Evolutionary conservation across 2,888 invertebrate genomes (phyloP).

Genomic region (Eumacrocentrus americanus): DNA sequence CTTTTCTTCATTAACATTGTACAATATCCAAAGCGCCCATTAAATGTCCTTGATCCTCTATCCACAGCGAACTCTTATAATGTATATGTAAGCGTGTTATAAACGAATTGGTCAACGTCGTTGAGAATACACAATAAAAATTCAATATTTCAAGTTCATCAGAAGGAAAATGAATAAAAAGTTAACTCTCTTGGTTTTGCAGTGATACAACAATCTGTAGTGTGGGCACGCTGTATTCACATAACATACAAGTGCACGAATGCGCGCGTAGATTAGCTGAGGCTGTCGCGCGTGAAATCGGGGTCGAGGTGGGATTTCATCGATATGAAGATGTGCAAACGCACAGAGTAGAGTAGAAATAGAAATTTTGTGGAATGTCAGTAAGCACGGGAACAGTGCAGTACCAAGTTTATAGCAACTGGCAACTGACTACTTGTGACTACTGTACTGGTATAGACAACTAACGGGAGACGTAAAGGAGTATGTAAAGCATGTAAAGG

Average conservation of each 20-base stretch:
- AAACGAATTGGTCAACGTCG: no score
- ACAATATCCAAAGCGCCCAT: no score
- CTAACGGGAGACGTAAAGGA: not conserved
- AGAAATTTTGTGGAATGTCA: constrained; percentile 27
- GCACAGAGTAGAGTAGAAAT: constrained; percentile 27
- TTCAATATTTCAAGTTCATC: no score
- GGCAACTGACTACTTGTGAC: no score
- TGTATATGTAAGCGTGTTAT: no score
- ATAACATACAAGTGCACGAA: constrained; percentile 10
- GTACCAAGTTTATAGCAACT: not conserved
- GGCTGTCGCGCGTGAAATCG: constrained; percentile 32
- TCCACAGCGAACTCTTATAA: no score
- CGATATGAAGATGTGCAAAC: constrained; percentile 30
- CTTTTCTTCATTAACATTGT: no score
- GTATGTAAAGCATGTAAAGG: not conserved
- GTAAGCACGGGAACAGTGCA: constrained; percentile 1
- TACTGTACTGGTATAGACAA: no score
- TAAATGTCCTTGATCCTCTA: no score
- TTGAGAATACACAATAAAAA: no score
- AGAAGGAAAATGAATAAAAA: constrained; percentile 8
- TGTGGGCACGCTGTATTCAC: not conserved
- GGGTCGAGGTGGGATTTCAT: constrained; percentile 33
- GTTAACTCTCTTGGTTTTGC: constrained; percentile 10
- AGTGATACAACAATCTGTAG: not conserved
- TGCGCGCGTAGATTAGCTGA: constrained; percentile 29